Conservation (phyloP, 2,113 vertebrate genomes). For the Oncorhynchus nerka region DNA sequence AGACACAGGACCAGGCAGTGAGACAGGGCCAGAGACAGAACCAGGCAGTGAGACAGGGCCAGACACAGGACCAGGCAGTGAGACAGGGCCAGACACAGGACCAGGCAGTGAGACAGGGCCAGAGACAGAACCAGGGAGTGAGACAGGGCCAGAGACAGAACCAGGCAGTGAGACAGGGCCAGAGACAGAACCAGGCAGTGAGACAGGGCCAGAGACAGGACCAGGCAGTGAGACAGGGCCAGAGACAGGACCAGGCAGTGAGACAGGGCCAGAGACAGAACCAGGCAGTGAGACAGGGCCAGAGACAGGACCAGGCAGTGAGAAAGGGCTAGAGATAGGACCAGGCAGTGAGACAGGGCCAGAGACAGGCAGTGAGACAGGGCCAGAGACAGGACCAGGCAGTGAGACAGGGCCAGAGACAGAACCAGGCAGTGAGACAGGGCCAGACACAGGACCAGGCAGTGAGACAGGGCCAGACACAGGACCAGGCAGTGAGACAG, state of each 20-base stretch:
- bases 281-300: not conserved
- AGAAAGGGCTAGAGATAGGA: not conserved
- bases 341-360: not conserved
- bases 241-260: not conserved
- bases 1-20: no score
- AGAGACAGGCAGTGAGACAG: not conserved
- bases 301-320: not conserved
- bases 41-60: no score
- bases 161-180: not conserved
- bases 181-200: no score
- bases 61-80: no score
- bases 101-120: not conserved
- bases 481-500: not conserved
- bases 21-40: no score
- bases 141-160: no score
- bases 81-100: not conserved
- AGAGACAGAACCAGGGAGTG: no score
- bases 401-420: not conserved
- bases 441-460: not conserved
- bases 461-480: conserved; percentile 18
- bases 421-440: not conserved
- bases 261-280: not conserved
- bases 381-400: no score
- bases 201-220: no score
- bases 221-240: not conserved